Conservation (phyloP, 2,888 invertebrate species). For the Molanna angustata region DNA sequence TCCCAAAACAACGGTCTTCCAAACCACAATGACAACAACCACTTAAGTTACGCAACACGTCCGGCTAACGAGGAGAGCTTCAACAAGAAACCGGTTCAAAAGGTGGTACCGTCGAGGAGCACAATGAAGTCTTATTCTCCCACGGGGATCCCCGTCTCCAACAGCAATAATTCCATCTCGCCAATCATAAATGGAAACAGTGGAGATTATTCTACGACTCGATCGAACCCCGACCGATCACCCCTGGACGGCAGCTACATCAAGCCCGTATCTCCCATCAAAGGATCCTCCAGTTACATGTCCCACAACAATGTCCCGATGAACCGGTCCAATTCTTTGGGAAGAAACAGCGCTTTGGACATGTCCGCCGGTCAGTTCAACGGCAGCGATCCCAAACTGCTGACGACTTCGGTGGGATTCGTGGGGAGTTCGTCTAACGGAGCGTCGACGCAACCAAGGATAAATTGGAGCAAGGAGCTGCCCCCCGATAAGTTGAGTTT, state of each 20-base stretch:
- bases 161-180: conserved; percentile 36
- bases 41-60: neutral
- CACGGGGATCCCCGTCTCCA: conserved; percentile 40
- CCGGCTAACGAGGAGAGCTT: conserved; percentile 12
- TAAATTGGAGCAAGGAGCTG: conserved; percentile 72
- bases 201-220: conserved; percentile 22
- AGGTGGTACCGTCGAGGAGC: conserved; percentile 76
- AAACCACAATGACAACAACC: conserved; percentile 32
- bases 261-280: conserved; percentile 66
- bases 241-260: conserved; percentile 48
- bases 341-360: conserved; percentile 23
- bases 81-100: conserved; percentile 70
- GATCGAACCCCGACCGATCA: conserved; percentile 13
- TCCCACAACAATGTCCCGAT: conserved; percentile 55
- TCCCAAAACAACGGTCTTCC: conserved; percentile 21
- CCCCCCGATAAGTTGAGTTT: conserved; percentile 78
- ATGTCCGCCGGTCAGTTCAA: conserved; percentile 17
- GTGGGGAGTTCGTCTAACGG: conserved; percentile 56
- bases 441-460: conserved; percentile 48
- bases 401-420: conserved; percentile 58
- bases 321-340: conserved; percentile 26
- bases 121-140: conserved; percentile 40
- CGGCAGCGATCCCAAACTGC: conserved; percentile 41
- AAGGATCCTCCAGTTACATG: conserved; percentile 58
- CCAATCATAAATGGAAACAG: conserved; percentile 29